Evolutionary conservation across 2,113 vertebrate species (phyloP).

Genomic region (Dromaius novaehollandiae): DNA sequence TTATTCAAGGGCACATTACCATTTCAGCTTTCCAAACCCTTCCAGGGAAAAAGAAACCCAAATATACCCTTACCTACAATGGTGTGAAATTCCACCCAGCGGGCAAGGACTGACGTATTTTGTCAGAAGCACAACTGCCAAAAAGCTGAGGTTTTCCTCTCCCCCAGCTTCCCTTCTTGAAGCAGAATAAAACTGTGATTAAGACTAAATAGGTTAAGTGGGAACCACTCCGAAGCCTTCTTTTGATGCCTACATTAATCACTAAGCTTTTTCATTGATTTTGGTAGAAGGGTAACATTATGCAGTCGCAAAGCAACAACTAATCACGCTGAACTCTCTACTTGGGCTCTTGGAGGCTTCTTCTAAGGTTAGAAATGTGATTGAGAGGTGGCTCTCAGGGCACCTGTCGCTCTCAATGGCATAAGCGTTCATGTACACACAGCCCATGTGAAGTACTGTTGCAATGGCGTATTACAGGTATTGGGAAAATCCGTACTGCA

Average conservation of each 20-base stretch:
- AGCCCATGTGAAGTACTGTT: neutral
- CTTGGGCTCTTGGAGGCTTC: neutral
- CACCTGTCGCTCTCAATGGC: neutral
- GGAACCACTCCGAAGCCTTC: neutral
- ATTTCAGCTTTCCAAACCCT: neutral
- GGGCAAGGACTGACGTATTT: neutral
- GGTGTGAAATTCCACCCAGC: neutral
- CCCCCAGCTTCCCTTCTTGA: neutral
- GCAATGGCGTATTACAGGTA: neutral
- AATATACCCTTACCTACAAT: neutral
- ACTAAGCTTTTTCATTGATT: neutral
- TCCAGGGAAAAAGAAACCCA: neutral
- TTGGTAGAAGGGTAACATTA: neutral
- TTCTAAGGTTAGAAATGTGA: neutral
- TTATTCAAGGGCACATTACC: neutral
- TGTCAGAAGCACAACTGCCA: neutral
- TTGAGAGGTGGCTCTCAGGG: neutral
- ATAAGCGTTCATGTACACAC: rapidly evolving
- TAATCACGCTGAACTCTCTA: neutral
- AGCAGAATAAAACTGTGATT: neutral
- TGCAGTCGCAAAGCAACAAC: neutral
- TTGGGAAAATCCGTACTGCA: neutral
- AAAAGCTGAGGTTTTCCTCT: neutral
- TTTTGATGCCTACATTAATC: neutral
- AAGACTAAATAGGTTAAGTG: neutral